Percentiles rank a stretch among this genome's conserved stretches.
These are phyloP conservation scores for Falco columbarius DNA, from an alignment of 2,797 vertebrate genomes.

Conservation along the genomic window DNA sequence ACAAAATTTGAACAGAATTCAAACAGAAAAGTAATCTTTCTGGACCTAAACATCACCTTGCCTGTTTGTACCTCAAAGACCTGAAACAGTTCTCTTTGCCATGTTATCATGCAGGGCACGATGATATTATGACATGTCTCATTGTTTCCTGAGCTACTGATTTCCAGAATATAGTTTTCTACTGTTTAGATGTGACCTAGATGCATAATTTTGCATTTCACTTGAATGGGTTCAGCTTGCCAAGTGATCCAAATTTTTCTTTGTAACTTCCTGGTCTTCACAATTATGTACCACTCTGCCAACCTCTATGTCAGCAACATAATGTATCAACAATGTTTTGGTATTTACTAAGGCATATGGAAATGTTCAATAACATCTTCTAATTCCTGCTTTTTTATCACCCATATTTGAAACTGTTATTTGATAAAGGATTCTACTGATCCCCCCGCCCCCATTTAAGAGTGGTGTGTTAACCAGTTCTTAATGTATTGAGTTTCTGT, in stretches of 20 bases:
- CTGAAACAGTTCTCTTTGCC: slow-evolving; percentile 15
- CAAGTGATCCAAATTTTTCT: slow-evolving; percentile 49
- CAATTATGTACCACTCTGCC: slow-evolving; percentile 50
- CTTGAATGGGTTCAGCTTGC: slow-evolving; percentile 43
- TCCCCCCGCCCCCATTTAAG: neutral
- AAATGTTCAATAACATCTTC: slow-evolving; percentile 24
- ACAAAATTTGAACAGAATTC: neutral
- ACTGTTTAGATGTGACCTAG: slow-evolving; percentile 53
- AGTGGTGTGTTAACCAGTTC: neutral
- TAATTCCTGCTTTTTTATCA: neutral
- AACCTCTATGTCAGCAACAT: slow-evolving; percentile 21
- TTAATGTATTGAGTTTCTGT: neutral
- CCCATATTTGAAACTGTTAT: neutral
- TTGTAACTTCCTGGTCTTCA: slow-evolving; percentile 48
- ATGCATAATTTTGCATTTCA: slow-evolving; percentile 71
- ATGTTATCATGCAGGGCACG: neutral
- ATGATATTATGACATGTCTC: slow-evolving; percentile 53
- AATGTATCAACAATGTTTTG: slow-evolving; percentile 40
- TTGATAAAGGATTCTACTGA: neutral
- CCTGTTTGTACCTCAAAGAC: slow-evolving; percentile 22
- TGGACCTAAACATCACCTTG: neutral
- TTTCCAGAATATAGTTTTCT: slow-evolving; percentile 45
- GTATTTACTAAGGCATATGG: slow-evolving; percentile 26
- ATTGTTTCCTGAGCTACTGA: slow-evolving; percentile 60
- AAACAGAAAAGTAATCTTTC: neutral